Percentiles rank a stretch among this genome's conserved stretches.
Evolutionary conservation across 64 coral and sea anemone genomes (phyloP).

Genomic region (Stichodactyla mertensii): DNA sequence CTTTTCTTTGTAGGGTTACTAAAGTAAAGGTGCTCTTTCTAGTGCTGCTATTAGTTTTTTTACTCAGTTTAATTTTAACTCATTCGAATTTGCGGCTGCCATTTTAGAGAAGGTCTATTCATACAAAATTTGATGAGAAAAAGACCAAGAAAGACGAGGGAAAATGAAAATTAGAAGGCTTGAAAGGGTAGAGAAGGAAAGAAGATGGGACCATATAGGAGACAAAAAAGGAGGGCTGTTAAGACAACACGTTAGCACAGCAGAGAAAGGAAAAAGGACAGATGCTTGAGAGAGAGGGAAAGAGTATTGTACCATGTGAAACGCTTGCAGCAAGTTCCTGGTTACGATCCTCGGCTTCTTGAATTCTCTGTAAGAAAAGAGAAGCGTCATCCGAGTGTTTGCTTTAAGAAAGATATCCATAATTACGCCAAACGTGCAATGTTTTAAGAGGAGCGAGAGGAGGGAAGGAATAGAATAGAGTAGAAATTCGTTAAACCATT

Average conservation of each 20-base stretch:
- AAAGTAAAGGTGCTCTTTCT: too few species aligned
- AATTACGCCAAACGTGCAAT: not conserved
- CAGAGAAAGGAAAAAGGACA: not conserved
- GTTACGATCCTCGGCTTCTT: conserved; percentile 91
- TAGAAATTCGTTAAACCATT: not conserved
- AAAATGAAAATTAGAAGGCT: not conserved
- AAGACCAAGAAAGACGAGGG: not conserved
- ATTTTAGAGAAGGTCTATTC: too few species aligned
- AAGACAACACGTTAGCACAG: too few species aligned
- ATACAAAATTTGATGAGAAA: not conserved
- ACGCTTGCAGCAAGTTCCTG: conserved; percentile 96
- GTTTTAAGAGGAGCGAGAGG: too few species aligned
- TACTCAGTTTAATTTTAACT: too few species aligned
- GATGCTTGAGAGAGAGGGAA: not conserved
- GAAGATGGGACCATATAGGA: not conserved
- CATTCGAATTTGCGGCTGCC: too few species aligned
- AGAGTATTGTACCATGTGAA: conserved; percentile 46
- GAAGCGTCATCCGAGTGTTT: not conserved
- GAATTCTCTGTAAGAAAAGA: conserved; percentile 56
- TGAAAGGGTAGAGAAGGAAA: not conserved
- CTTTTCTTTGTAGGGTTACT: too few species aligned
- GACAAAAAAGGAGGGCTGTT: too few species aligned
- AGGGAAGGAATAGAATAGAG: too few species aligned
- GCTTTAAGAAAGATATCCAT: too few species aligned
- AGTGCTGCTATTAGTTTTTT: too few species aligned